Conservation (phyloP, 2,797 vertebrate species). For the Dendrocincla fuliginosa region DNA sequence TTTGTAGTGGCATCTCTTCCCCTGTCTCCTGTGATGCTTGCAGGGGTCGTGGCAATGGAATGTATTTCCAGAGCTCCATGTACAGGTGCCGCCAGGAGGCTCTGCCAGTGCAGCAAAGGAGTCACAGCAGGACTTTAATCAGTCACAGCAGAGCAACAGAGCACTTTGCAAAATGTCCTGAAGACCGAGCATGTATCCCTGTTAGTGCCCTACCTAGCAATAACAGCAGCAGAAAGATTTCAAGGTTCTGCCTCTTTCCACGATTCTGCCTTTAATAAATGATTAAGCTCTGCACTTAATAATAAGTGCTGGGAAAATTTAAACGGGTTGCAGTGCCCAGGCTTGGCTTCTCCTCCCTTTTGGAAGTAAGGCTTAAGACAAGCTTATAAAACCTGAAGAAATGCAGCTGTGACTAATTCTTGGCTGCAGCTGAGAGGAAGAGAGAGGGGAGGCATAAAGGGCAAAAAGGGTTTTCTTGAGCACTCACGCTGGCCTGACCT, state of each 20-base stretch:
- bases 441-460: neutral
- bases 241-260: neutral
- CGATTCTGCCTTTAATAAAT: constrained; percentile 12
- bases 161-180: neutral
- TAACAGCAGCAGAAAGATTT: neutral
- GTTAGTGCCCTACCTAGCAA: neutral
- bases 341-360: constrained; percentile 3
- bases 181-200: neutral
- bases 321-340: neutral
- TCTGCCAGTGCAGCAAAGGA: neutral
- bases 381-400: constrained; percentile 37
- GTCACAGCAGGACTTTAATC: neutral
- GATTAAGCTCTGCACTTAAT: constrained; percentile 11
- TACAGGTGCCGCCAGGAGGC: neutral
- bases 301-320: neutral
- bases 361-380: neutral
- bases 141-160: neutral
- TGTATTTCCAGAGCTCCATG: neutral
- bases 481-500: neutral
- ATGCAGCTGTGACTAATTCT: constrained; percentile 42
- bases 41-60: neutral
- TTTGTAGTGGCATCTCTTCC: neutral
- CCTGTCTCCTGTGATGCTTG: neutral
- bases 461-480: neutral
- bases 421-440: neutral